These are phyloP conservation scores for Microctenopoma steveboyesi DNA, from an alignment of 2,797 vertebrate species.

Conservation along the genomic window DNA sequence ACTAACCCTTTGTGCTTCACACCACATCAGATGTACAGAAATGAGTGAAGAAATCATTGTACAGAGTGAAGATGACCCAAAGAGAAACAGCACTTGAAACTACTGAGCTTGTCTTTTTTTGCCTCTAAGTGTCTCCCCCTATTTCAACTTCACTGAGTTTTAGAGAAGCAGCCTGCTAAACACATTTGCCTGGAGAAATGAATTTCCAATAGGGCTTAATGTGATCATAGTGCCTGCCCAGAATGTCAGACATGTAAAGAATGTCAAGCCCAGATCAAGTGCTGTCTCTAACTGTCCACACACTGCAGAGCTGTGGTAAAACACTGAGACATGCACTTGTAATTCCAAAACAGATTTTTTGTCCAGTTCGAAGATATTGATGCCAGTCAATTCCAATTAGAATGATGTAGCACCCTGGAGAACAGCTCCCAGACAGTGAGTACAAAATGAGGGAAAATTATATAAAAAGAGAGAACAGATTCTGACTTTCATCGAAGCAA, in stretches of 20 bases:
- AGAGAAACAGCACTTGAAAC: slow-evolving; percentile 41
- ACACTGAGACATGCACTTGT: slow-evolving; percentile 47
- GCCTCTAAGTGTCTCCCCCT: background rate
- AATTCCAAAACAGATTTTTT: slow-evolving; percentile 40
- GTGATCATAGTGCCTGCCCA: slow-evolving; percentile 66
- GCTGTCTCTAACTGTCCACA: slow-evolving; percentile 41
- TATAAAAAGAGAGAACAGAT: slow-evolving; percentile 8
- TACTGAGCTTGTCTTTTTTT: slow-evolving; percentile 19
- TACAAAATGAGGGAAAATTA: background rate
- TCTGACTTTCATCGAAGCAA: slow-evolving; percentile 9
- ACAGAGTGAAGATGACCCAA: slow-evolving; percentile 14
- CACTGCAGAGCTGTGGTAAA: slow-evolving; percentile 42
- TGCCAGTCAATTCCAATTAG: slow-evolving; percentile 45
- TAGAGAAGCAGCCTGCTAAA: slow-evolving; percentile 68
- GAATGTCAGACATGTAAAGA: slow-evolving; percentile 72
- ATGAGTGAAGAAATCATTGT: too few species aligned
- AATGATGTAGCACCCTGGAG: slow-evolving; percentile 33
- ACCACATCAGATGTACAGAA: slow-evolving; percentile 32
- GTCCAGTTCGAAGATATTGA: slow-evolving; percentile 39
- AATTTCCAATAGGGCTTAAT: slow-evolving; percentile 64
- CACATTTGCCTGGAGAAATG: slow-evolving; percentile 71
- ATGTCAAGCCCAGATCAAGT: slow-evolving; percentile 59
- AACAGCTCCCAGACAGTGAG: background rate
- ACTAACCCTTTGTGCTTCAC: slow-evolving; percentile 3
- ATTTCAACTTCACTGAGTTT: slow-evolving; percentile 52